Conservation (phyloP, 1,140 invertebrate genomes). For the Pteromalus puparum region DNA sequence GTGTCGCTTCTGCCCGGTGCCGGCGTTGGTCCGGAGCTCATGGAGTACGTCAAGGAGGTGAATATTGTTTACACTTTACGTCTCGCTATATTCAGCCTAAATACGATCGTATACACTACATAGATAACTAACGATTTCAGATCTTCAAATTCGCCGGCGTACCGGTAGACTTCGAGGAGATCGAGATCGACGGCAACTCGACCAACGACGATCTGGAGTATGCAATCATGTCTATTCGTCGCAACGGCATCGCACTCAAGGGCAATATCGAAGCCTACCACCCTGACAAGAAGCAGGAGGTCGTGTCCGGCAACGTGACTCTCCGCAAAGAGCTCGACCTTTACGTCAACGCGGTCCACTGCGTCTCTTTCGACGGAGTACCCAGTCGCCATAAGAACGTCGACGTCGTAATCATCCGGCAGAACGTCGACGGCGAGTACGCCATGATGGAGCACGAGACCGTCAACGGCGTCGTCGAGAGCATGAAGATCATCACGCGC, state of each 20-base stretch:
- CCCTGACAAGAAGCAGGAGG: constrained; percentile 86
- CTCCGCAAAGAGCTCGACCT: constrained; percentile 95
- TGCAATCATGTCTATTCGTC: constrained; percentile 94
- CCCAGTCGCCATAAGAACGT: constrained; percentile 89
- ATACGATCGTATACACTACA: background rate
- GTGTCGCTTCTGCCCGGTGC: constrained; percentile 95
- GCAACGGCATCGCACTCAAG: constrained; percentile 97
- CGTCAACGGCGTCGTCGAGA: constrained; percentile 95
- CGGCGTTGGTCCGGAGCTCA: constrained; percentile 95
- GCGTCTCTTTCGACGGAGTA: constrained; percentile 93
- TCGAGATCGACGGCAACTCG: constrained; percentile 91
- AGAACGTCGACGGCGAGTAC: constrained; percentile 97
- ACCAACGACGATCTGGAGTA: constrained; percentile 91
- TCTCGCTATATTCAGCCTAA: too few relatives aligned
- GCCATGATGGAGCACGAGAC: constrained; percentile 98
- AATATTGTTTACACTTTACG: constrained; percentile 54
- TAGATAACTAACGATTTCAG: constrained; percentile 49
- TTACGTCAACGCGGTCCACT: constrained; percentile 97
- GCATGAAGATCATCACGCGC: constrained; percentile 96
- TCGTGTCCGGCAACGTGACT: constrained; percentile 90
- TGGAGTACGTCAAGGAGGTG: constrained; percentile 89
- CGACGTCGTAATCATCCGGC: constrained; percentile 94
- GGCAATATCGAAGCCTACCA: constrained; percentile 86
- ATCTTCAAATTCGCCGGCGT: constrained; percentile 88
- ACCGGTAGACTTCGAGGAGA: constrained; percentile 97